Base-by-base conservation (phyloP, 1,140 invertebrate species). In the Cataglyphis hispanica region DNA sequence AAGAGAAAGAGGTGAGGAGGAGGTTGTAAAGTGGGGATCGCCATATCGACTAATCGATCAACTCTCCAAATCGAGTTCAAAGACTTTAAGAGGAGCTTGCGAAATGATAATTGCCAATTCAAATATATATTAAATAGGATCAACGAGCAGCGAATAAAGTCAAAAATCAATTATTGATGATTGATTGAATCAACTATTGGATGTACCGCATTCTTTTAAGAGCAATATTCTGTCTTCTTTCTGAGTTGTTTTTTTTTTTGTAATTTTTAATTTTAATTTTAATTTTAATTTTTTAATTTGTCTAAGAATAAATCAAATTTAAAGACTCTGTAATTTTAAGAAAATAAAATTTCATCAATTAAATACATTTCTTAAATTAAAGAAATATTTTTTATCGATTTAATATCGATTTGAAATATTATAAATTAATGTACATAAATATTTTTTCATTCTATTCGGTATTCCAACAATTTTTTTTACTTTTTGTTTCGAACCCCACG, bases 101-200 rank as follows among this genome's bases (percentile, higher is more conserved):
- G 11, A 83, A 83, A 72, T 83, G 25, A 58, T 72, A 81, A 81
- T 58, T 81, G 53, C 13, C 37, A 31, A 19, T 83, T 83, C 67
- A 74, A 83, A 25, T 72, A 31, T 31, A 53, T 72, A 46, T 46
- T 60, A 40, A 60, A 74, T 40, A 10, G n/a, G 53, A 74, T 83
- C 53, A 72, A 83, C 34, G 56, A 83, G 19, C 25, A 11, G 69
- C n/a, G n/a, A 60, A 83, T 60, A 16, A 72, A 72, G 53, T 60
- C 19, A 46, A 60, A 60, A 60, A 81, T 81, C 46, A 81, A 72
- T 46, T 61, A 72, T 43, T 8, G 7, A 13, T 43, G 46, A 72
- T 72, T 72, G 78, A 83, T 74, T 60, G 37, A 74, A 74, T 83
- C 78, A 72, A 25, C 22, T 13, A 5, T 16, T 22, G 56, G 27